phyloP scores from a whole-genome alignment of 2,797 vertebrate genomes.

The Peromyscus melanophrys region DNA sequence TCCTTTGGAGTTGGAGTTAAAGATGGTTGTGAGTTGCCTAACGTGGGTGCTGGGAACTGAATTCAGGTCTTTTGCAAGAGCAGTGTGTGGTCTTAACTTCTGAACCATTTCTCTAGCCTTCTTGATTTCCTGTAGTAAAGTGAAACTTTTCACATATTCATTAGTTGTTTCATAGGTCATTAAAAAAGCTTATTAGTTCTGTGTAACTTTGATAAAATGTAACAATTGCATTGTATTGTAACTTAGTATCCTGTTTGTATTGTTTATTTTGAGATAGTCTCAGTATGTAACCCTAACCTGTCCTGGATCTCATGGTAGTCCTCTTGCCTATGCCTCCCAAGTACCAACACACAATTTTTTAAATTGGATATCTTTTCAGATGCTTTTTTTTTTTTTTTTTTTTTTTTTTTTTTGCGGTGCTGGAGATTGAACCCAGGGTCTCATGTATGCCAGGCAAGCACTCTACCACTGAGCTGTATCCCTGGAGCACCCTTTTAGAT shows the following conservation, averaged over 20 bases:
- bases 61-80: neutral
- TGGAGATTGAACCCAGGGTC: neutral
- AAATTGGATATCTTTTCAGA: conserved; percentile 45
- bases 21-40: neutral
- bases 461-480: neutral
- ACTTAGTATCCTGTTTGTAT: neutral
- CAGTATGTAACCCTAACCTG: neutral
- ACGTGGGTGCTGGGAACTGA: neutral
- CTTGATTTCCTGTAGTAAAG: conserved; percentile 31
- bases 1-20: neutral
- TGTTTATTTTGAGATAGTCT: neutral
- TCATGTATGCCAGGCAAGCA: neutral
- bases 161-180: conserved; percentile 18
- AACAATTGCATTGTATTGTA: conserved; percentile 49
- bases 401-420: neutral
- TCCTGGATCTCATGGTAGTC: neutral
- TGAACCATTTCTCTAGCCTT: neutral
- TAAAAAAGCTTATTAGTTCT: conserved; percentile 46
- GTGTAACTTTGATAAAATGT: conserved; percentile 41
- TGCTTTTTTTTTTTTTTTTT: neutral
- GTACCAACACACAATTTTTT: neutral
- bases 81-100: neutral
- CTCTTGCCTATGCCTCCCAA: neutral
- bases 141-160: conserved; percentile 24
- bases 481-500: neutral